Base-by-base conservation (phyloP, 1,140 invertebrate species). In the Cyphomyrmex costatus region DNA sequence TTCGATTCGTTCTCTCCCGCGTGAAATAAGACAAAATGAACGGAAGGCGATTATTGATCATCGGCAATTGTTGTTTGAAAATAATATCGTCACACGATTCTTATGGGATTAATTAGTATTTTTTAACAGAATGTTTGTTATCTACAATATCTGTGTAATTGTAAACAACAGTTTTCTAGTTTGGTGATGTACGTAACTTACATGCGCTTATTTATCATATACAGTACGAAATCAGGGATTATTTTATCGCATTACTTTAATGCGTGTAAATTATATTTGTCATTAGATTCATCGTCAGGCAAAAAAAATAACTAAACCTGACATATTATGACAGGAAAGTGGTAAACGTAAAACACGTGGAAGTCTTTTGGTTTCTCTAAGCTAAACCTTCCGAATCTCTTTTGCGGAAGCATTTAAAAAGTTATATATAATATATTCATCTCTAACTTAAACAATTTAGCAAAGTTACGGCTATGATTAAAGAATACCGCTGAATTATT, bases 231-330 rank as follows among this genome's bases (percentile, higher is more conserved):
- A 42, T 1, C 14, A 74, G 30, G n/a, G 21, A 77, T 77, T 77
- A 77, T 76, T 21, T 76, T 61, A 76, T 77, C 33, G 16, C 8
- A 27, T 77, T 77, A 24, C 16, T 30, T 27, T 19, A 61, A 77
- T 61, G 21, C 27, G 21, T 61, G 33, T 77, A 77, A 61, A 77
- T n/a, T n/a, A n/a, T 77, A 77, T 77, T 77, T 42, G 56, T 14
- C 21, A 27, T 27, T 60, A 27, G 21, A 61, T 2, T 42, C 24
- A 61, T 58, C 61, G 73, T 42, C 4, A 42, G 33, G 21, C 10
- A 61, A 42, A 12, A 0, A n/a, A 10, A 42, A 33, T 30, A 73
- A 21, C 8, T 27, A 27, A 42, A 24, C 30, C 21, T 46, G 10
- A 60, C n/a, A 27, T 76, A 27, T 63, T 61, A 42, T 46, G 21